Evolutionary conservation across 2,888 invertebrate genomes (phyloP).

Genomic region (Phengaris arion): DNA sequence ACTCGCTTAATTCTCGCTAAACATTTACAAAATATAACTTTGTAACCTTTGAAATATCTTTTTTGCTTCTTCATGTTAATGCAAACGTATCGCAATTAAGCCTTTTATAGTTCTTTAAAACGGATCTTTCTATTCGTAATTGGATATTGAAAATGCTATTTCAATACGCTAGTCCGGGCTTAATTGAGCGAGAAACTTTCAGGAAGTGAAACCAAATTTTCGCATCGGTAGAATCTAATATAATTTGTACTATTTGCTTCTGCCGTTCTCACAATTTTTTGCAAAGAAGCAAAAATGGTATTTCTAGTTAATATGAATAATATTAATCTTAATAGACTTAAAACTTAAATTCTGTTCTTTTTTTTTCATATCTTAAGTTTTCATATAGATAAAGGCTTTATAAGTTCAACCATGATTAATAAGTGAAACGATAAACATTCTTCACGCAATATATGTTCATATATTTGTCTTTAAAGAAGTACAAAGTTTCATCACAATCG

Average conservation of each 20-base stretch:
- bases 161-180: neutral
- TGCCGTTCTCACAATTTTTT: neutral
- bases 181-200: slow-evolving; percentile 2
- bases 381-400: no score
- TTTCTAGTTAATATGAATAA: no score
- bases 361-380: no score
- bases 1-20: no score
- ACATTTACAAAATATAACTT: no score
- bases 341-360: no score
- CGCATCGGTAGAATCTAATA: neutral
- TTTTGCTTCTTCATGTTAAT: neutral
- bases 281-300: no score
- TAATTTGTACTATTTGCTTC: neutral
- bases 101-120: slow-evolving; percentile 16
- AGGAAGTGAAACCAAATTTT: slow-evolving; percentile 14
- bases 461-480: neutral
- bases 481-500: neutral
- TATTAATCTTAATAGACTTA: no score
- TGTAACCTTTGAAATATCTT: neutral
- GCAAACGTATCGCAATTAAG: slow-evolving; percentile 4
- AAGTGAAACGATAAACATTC: no score
- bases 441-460: no score
- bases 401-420: no score
- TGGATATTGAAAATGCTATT: slow-evolving; percentile 9
- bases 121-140: neutral